Conservation (phyloP, 2,888 invertebrate species). For the Pharmacophagus antenor region DNA sequence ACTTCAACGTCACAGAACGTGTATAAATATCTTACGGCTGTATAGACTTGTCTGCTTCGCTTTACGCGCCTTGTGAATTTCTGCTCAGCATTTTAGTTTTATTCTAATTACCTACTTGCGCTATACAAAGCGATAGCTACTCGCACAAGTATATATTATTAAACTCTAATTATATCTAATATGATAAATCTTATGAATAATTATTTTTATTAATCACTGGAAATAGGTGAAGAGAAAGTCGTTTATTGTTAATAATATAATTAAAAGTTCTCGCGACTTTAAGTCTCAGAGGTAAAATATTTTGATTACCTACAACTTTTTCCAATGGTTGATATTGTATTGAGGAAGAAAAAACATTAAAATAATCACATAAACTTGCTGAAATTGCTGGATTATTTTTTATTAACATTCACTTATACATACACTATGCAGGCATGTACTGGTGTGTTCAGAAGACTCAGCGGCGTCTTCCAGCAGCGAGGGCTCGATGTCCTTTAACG, state of each 20-base stretch:
- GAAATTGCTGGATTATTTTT: not conserved
- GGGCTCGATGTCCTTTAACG: slow-evolving; percentile 9
- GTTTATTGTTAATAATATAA: not conserved
- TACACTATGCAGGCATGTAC: slow-evolving; percentile 38
- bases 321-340: too few relatives aligned
- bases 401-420: slow-evolving; percentile 27
- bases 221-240: slow-evolving; percentile 1
- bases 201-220: not conserved
- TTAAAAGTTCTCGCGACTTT: too few relatives aligned
- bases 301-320: too few relatives aligned
- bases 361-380: too few relatives aligned
- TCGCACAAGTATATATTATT: slow-evolving; percentile 7
- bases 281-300: too few relatives aligned
- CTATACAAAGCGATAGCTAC: slow-evolving; percentile 1
- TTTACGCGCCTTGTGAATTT: slow-evolving; percentile 25
- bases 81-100: slow-evolving; percentile 18
- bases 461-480: slow-evolving; percentile 12
- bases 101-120: slow-evolving; percentile 30
- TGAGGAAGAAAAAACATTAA: too few relatives aligned
- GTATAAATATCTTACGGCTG: slow-evolving; percentile 27
- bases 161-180: slow-evolving; percentile 9
- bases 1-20: slow-evolving; percentile 16
- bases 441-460: slow-evolving; percentile 18
- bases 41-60: slow-evolving; percentile 2
- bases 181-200: not conserved